These are phyloP conservation scores for Myotis davidii DNA, from an alignment of 2,113 vertebrate genomes.

Conservation along the genomic window DNA sequence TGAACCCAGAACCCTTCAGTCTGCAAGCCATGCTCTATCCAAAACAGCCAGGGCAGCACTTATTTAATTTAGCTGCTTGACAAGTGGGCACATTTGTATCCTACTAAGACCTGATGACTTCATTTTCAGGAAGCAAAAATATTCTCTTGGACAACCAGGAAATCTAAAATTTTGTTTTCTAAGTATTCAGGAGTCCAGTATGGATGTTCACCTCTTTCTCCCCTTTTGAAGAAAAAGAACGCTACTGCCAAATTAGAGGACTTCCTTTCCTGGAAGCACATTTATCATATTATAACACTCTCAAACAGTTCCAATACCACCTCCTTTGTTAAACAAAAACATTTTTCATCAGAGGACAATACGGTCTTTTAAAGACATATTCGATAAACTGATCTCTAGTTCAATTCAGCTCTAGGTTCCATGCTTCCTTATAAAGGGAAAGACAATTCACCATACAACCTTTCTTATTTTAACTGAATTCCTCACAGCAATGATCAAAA, in stretches of 20 bases:
- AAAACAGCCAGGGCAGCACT: neutral
- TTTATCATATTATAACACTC: neutral
- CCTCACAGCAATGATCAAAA: neutral
- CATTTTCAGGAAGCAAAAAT: slow-evolving; percentile 66
- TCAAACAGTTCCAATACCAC: slow-evolving; percentile 33
- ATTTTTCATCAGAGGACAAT: slow-evolving; percentile 28
- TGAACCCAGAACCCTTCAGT: too few relatives aligned
- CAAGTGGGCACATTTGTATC: slow-evolving; percentile 39
- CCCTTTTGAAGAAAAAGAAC: slow-evolving; percentile 12
- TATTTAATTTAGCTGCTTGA: slow-evolving; percentile 44
- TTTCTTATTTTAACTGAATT: slow-evolving; percentile 28
- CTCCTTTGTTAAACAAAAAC: neutral
- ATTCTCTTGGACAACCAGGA: slow-evolving; percentile 25
- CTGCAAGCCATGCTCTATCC: too few relatives aligned
- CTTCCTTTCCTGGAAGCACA: slow-evolving; percentile 44
- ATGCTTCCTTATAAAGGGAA: neutral
- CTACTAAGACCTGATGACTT: slow-evolving; percentile 47
- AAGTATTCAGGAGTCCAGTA: slow-evolving; percentile 1
- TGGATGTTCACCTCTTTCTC: neutral
- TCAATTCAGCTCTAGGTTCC: neutral
- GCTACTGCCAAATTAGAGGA: neutral
- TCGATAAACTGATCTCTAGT: neutral
- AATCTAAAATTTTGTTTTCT: slow-evolving; percentile 50
- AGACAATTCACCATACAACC: neutral
- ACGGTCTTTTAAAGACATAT: neutral